Evolutionary conservation across 2,888 invertebrate species (phyloP), one percentile per base, ranked within the genome.

Genomic region (Lacanobia wlatinum): DNA sequence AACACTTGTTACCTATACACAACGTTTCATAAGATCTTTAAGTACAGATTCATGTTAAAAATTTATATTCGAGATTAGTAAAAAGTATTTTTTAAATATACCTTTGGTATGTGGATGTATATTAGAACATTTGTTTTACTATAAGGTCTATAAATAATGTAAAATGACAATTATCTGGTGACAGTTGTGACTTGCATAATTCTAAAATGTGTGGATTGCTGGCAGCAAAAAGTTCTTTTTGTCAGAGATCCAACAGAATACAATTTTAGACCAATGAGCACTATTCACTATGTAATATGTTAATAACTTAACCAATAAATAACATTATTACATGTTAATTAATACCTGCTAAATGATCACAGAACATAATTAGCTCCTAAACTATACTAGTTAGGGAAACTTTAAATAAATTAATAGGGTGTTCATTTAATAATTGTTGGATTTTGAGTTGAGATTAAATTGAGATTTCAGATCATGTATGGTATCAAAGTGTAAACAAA

Each of bases 341-440:
- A 89, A 87, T 90, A 90, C 88, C 85, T 84, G 83, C 88, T 89
- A 90, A 88, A 83, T 86, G 83, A 92, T 92, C 92, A 92, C 92
- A 92, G 91, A 89, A 90, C 85, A 88, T 86, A 87, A 86, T 84
- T 83, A 87, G 74, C 75, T 82, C 46, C 82, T 83, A 83, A 85
- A 81, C 70, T 84, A 83, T 65, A 21, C 82, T 82, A 82, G 71
- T 68, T 74, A 78, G 79, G 85, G 86, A 87, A 89, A 88, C 85
- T 76, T 77, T 18, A n/a, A 59, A 46, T 18, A 63, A 61, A 38
- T 56, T 48, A 59, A 48, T 64, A 69, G 63, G 38, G 48, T 67
- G 2, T 23, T 23, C 40, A 7, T 21, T 28, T 23, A 18, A 28
- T 16, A 60, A 60, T 21, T 50, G 40, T 40, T 48, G 12, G n/a